phyloP scores from a whole-genome alignment of 35 echinoderm and acorn worm species.

The Lytechinus variegatus region DNA sequence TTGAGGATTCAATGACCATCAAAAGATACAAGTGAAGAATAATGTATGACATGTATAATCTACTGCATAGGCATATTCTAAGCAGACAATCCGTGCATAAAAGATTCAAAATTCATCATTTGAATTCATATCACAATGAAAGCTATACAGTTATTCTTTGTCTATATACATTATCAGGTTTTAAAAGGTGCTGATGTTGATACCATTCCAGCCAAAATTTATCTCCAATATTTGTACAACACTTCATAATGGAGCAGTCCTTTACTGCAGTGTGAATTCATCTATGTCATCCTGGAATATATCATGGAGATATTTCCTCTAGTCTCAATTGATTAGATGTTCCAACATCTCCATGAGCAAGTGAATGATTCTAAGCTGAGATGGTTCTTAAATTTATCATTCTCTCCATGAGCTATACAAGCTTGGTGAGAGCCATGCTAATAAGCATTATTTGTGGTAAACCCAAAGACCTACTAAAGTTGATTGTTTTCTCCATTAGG shows the following conservation, averaged over 20 bases:
- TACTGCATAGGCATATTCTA: neutral
- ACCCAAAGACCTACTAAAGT: neutral
- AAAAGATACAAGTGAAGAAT: neutral
- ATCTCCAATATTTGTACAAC: too few relatives aligned
- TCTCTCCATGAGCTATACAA: neutral
- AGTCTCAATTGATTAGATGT: neutral
- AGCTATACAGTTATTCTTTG: neutral
- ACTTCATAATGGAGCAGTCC: too few relatives aligned
- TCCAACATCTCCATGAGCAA: neutral
- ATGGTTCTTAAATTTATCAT: neutral
- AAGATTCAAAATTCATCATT: neutral
- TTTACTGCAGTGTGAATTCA: too few relatives aligned
- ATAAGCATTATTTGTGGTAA: neutral
- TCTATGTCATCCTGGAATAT: too few relatives aligned
- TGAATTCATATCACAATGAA: neutral
- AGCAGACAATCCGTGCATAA: neutral
- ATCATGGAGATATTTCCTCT: too few relatives aligned
- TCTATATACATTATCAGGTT: neutral
- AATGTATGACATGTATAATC: neutral
- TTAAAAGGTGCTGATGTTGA: too few relatives aligned
- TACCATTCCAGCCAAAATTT: too few relatives aligned
- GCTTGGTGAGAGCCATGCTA: neutral
- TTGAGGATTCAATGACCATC: neutral
- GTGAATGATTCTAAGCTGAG: neutral
- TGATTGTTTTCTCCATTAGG: conserved; percentile 36